Evolutionary conservation across 2,797 vertebrate species (phyloP), one percentile per base, ranked within the genome.

Genomic region (Nyctibius grandis): DNA sequence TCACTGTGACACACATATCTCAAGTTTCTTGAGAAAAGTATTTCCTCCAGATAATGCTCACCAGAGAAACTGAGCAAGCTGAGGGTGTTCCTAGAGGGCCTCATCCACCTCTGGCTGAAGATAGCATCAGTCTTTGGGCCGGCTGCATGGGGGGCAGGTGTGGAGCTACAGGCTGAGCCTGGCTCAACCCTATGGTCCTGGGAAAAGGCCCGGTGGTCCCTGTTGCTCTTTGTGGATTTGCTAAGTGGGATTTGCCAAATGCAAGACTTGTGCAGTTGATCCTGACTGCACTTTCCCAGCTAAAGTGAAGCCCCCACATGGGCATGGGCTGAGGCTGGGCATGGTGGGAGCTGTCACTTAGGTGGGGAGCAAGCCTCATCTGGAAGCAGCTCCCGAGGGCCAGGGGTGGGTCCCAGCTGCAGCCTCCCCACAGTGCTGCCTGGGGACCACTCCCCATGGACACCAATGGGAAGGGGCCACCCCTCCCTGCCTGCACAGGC

Each of bases 141-240:
- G 1, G 10, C 68, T 85, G 59, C 42, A 15, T 21, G 47, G 28
- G 19, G 56, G 0, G 0, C 34, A 84, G 47, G 26, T 2, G 4
- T 54, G 84, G 63, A 73, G 78, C 42, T 85, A 15, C 6, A 61
- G 11, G 17, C 28, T 68, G 65, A 92, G n/a, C 33, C 45, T 50
- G 33, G 6, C n/a, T 28, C 47, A 67, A 29, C 23, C 10, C 6
- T 53, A 9, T 47, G 20, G 23, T 69, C 14, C 34, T 7, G 2
- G 18, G 23, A 45, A 45, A 60, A 61, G 18, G 15, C 22, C 28
- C 0, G 0, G 26, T 74, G 34, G 10, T 56, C 56, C 6, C 1
- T 45, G 6, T 26, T 60, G 28, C n/a, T 42, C 26, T 56, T 36
- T 53, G 34, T 64, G 26, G 34, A n/a, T 48, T 48, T 75, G 36